Evolutionary conservation across 2,888 invertebrate species (phyloP).

Genomic region (Acanthosoma haemorrhoidale): DNA sequence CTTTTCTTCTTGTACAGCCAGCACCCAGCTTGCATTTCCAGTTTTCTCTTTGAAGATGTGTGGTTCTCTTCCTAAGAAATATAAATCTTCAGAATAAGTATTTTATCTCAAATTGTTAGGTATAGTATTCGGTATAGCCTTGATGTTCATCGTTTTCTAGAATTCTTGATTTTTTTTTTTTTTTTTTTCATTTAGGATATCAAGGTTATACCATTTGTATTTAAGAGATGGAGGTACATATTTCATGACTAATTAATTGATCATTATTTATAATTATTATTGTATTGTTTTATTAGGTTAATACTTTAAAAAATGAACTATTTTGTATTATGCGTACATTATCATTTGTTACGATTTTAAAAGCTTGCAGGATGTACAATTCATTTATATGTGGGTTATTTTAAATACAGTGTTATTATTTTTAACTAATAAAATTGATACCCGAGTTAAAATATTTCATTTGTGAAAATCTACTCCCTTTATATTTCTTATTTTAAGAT

Average conservation of each 20-base stretch:
- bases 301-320: slow-evolving; percentile 18
- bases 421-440: slow-evolving; percentile 38
- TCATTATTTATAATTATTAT: slow-evolving; percentile 27
- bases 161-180: slow-evolving; percentile 3
- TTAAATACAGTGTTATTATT: slow-evolving; percentile 37
- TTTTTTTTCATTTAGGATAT: neutral
- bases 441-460: slow-evolving; percentile 21
- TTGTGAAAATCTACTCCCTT: too few relatives aligned
- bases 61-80: slow-evolving; percentile 16
- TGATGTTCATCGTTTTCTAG: slow-evolving; percentile 11
- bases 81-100: slow-evolving; percentile 3
- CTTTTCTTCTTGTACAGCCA: neutral
- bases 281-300: slow-evolving; percentile 30
- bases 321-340: slow-evolving; percentile 30
- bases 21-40: slow-evolving; percentile 23
- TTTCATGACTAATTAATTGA: slow-evolving; percentile 28
- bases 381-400: slow-evolving; percentile 38
- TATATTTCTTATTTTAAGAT: too few relatives aligned
- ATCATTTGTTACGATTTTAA: slow-evolving; percentile 23
- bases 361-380: slow-evolving; percentile 37
- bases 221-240: slow-evolving; percentile 31
- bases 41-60: slow-evolving; percentile 11
- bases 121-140: slow-evolving; percentile 20
- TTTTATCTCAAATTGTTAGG: slow-evolving; percentile 17
- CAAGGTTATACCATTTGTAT: slow-evolving; percentile 21